Evolutionary conservation across 2,888 invertebrate genomes (phyloP), one percentile per base, ranked within the genome.

Genomic region (Drosophila paramelanica): DNA sequence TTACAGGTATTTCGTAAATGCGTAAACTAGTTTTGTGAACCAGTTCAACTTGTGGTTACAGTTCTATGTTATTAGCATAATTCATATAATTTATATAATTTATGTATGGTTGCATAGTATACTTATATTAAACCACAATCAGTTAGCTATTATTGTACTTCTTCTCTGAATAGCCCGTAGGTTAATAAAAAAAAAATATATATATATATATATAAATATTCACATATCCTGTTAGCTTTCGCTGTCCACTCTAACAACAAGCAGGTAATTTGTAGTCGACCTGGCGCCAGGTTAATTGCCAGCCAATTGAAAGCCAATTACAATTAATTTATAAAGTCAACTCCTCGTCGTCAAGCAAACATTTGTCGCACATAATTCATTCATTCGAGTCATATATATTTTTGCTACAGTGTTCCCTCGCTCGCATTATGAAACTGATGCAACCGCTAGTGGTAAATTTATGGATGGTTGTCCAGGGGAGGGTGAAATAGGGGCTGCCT

Each of bases 251-350:
- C 36, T 25, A 36, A 45, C 25, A 36, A 5, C 36, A 13, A 45
- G 43, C 2, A 13, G 11, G 27, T 58, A 27, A 61, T 67, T 67
- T 67, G 38, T 38, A 53, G 61, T 57, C 57, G 47, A 56, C 42
- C 45, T 41, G 51, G 56, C 62, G 57, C 46, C 51, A 55, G 64
- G 69, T 68, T 84, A 84, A 89, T 87, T 89, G 81, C 60, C 65
- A 42, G 46, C 61, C 89, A 85, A 89, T 85, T 89, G 89, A 73
- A 75, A 58, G 58, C 73, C 87, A 84, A 84, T 85, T 87, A 88
- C 79, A 81, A 72, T 73, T 69, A 67, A 85, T 87, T 89, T 87
- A 77, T 73, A 66, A 70, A 71, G 49, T 42, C 51, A 46, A 53
- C 51, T 61, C 43, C 42, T 23, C 43, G 25, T 42, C 46, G 57